These are phyloP conservation scores for Lumbricus terrestris DNA, from an alignment of 2,888 invertebrate genomes.

Conservation along the genomic window DNA sequence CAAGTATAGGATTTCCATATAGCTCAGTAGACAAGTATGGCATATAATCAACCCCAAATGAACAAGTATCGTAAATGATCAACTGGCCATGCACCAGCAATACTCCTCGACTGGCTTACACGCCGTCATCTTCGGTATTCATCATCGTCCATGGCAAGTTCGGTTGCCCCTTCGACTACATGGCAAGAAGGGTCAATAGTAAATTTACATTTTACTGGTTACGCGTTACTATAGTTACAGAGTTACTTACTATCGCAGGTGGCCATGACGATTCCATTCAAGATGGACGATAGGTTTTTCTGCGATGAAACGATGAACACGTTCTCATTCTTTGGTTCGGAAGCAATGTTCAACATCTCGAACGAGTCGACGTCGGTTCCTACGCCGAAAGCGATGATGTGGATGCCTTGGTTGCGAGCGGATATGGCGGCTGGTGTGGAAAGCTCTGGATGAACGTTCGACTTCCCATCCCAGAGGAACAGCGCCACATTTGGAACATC, in stretches of 20 bases:
- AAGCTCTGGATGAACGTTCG: background rate
- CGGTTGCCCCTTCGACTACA: too few relatives aligned
- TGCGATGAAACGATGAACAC: slow-evolving; percentile 7
- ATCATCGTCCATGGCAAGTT: too few relatives aligned
- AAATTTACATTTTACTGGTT: too few relatives aligned
- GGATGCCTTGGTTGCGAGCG: slow-evolving; percentile 27
- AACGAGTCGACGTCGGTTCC: slow-evolving; percentile 38
- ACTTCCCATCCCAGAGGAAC: slow-evolving; percentile 14
- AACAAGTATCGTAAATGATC: too few relatives aligned
- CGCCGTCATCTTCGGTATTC: too few relatives aligned
- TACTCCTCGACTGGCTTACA: too few relatives aligned
- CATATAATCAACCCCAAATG: too few relatives aligned
- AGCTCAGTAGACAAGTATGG: too few relatives aligned
- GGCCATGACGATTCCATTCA: background rate
- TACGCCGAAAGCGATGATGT: slow-evolving; percentile 42
- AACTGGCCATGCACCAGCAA: too few relatives aligned
- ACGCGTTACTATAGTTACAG: too few relatives aligned
- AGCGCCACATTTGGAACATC: slow-evolving; percentile 10
- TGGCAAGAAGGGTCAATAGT: too few relatives aligned
- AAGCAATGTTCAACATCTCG: slow-evolving; percentile 41
- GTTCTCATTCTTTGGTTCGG: slow-evolving; percentile 23
- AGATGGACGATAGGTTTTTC: background rate
- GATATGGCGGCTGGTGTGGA: slow-evolving; percentile 17
- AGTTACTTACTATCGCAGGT: slow-evolving; percentile 5
- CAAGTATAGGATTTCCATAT: too few relatives aligned